Evolutionary conservation across 2,888 invertebrate genomes (phyloP), one percentile per base, ranked within the genome.

Genomic region (Phorcus lineatus): DNA sequence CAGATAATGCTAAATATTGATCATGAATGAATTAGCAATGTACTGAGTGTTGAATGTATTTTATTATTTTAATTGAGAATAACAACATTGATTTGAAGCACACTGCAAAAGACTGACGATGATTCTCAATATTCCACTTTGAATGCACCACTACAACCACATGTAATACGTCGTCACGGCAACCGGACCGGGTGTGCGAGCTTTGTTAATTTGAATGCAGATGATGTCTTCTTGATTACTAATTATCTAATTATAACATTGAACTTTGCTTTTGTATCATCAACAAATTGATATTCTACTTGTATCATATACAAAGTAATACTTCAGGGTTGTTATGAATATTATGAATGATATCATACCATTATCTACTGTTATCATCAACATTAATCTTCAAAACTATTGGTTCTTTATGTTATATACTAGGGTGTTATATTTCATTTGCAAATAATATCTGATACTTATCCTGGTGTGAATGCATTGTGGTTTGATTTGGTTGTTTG

Each of bases 401-500:
- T 7, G 19, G 13, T 57, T 57, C 1, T 9, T 6, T 57, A 4
- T 57, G 9, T 57, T 7, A 4, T 1, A 57, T 7, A 16, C n/a
- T 57, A 11, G 1, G n/a, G n/a, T 57, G 4, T 24, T n/a, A 24
- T 24, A 16, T 57, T 11, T 7, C 9, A 16, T 57, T 7, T 57
- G 24, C 19, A 57, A 24, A 57, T 24, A 57, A 57, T 24, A 57
- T 57, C 9, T 11, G 47, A 47, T 47, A 47, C 11, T 47, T 13
- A 47, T 9, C 47, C 6, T 13, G 36, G 47, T 47, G 47, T 47
- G 47, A 47, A 47, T 47, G 47, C 47, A 13, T 47, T n/a, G 55
- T 47, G 13, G 22, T 28, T 28, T 74, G 13, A n/a, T 79, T 40
- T 79, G n/a, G 70, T 74, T 40, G 57, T 74, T 52, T 62, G 74